phyloP scores from a whole-genome alignment of 2,888 invertebrate genomes.

The Nomada flava region DNA sequence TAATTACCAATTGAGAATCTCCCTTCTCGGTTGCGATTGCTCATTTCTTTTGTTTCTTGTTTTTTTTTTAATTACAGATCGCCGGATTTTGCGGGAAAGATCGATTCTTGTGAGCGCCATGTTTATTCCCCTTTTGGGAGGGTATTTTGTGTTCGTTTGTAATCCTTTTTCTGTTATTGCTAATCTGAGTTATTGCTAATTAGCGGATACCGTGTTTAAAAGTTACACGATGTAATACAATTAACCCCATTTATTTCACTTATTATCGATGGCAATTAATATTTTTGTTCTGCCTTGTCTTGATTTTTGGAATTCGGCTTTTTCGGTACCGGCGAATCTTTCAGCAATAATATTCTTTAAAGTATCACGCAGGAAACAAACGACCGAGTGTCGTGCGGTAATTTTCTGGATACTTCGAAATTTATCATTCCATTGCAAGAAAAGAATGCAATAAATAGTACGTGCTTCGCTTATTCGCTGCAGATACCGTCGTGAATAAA shows the following conservation, averaged over 20 bases:
- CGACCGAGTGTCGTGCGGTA: neutral
- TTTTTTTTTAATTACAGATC: neutral
- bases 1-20: neutral
- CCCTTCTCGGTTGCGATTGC: neutral
- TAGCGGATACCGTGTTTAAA: no score
- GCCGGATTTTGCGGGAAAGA: slow-evolving; percentile 11
- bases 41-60: neutral
- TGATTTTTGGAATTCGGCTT: no score
- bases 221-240: no score
- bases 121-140: no score
- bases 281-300: no score
- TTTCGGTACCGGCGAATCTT: no score
- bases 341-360: no score
- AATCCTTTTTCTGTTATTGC: neutral
- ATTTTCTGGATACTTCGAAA: neutral
- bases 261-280: no score
- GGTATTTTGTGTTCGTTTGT: no score
- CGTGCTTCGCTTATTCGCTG: neutral
- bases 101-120: no score
- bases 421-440: neutral
- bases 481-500: neutral
- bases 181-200: no score
- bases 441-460: neutral
- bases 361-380: neutral
- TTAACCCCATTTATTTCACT: no score